Conservation (phyloP, 2,888 invertebrate species). For the Caenorhabditis sp. region DNA sequence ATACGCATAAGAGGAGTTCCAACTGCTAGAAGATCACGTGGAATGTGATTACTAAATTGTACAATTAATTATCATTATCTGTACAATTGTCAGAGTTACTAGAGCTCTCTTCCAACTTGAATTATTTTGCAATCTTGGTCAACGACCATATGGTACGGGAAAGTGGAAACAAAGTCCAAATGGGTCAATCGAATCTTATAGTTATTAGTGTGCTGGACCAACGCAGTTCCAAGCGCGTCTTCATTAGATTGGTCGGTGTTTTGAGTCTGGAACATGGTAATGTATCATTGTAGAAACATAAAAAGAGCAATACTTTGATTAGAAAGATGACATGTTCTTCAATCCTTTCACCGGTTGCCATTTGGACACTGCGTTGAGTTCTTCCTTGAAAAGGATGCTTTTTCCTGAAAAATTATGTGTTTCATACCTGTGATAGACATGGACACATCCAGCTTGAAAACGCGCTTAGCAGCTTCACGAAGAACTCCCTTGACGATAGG, state of each 20-base stretch:
- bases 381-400: conserved; percentile 80
- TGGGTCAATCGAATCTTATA: conserved; percentile 57
- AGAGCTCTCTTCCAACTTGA: conserved; percentile 75
- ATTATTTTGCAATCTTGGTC: conserved; percentile 76
- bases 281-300: background rate
- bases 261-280: conserved; percentile 39
- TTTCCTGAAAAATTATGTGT: background rate
- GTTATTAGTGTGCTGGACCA: conserved; percentile 49
- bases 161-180: conserved; percentile 64
- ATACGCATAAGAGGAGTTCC: conserved; percentile 75
- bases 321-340: conserved; percentile 76
- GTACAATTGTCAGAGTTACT: conserved; percentile 57
- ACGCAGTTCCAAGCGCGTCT: conserved; percentile 54
- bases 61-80: conserved; percentile 14
- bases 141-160: conserved; percentile 76
- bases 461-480: conserved; percentile 93
- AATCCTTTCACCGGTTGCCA: conserved; percentile 67
- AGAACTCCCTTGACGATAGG: conserved; percentile 93
- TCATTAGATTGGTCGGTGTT: conserved; percentile 58
- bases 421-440: conserved; percentile 86
- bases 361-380: conserved; percentile 83
- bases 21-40: conserved; percentile 70
- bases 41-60: conserved; percentile 73
- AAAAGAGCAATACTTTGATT: conserved; percentile 59
- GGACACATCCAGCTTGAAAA: conserved; percentile 93